Evolutionary conservation across 2,888 invertebrate species (phyloP).

Genomic region (Cosmia pyralina): DNA sequence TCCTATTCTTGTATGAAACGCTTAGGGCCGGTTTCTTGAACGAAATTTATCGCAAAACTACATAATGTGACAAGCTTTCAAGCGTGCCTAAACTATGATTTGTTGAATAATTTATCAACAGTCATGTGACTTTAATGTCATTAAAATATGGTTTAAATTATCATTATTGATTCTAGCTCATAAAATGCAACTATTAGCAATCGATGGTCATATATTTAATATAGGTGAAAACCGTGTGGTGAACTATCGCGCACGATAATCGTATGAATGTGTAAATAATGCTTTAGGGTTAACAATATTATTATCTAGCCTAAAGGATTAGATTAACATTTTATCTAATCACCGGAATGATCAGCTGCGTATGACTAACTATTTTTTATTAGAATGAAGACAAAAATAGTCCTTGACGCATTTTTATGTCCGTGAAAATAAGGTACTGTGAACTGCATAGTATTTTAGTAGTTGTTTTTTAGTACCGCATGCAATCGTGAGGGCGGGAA

Average conservation of each 20-base stretch:
- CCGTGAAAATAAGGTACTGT: not conserved
- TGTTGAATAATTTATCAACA: too few relatives aligned
- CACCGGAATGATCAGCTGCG: conserved; percentile 36
- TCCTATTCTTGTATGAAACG: not conserved
- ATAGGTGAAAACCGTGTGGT: not conserved
- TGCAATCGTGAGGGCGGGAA: too few relatives aligned
- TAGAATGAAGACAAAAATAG: not conserved
- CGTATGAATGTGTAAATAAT: conserved; percentile 3
- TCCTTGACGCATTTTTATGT: not conserved
- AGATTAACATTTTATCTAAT: conserved; percentile 46
- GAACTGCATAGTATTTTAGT: too few relatives aligned
- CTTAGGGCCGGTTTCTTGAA: not conserved
- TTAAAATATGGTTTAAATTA: too few relatives aligned
- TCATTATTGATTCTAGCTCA: too few relatives aligned
- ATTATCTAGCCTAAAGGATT: conserved; percentile 30
- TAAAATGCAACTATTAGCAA: not conserved
- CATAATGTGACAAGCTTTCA: not conserved
- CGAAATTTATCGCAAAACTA: not conserved
- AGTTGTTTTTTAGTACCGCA: too few relatives aligned
- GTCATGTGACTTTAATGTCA: too few relatives aligned
- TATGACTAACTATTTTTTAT: conserved; percentile 28
- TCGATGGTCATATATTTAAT: conserved; percentile 4
- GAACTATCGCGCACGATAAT: not conserved
- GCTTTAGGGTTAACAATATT: conserved; percentile 20
- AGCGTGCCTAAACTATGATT: not conserved